Evolutionary conservation across 2,113 vertebrate genomes (phyloP).

Genomic region (Ornithorhynchus anatinus): DNA sequence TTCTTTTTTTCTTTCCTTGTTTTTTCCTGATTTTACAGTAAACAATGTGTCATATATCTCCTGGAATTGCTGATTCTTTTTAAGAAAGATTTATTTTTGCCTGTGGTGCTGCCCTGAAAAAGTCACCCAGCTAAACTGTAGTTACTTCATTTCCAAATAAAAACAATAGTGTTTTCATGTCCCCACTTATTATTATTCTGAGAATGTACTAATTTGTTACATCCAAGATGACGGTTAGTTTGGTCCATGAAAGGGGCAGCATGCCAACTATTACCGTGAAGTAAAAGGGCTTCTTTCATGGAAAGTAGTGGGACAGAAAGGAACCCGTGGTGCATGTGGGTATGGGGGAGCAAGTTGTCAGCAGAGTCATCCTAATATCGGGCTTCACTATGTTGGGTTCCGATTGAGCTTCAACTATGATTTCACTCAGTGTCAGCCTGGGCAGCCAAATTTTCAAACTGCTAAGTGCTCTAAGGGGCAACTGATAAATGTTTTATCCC

Average conservation of each 20-base stretch:
- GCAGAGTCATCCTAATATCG: constrained; percentile 67
- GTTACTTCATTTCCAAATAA: constrained; percentile 84
- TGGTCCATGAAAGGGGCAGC: constrained; percentile 85
- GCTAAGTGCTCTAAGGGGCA: constrained; percentile 68
- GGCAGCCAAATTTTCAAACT: constrained; percentile 76
- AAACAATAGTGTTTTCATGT: constrained; percentile 97
- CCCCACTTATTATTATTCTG: constrained; percentile 98
- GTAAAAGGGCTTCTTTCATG: constrained; percentile 85
- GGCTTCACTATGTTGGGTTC: constrained; percentile 62
- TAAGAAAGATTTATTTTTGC: constrained; percentile 64
- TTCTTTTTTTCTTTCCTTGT: constrained; percentile 25
- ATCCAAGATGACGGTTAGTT: constrained; percentile 94
- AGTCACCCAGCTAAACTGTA: constrained; percentile 83
- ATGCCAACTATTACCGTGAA: constrained; percentile 76
- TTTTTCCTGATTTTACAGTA: constrained; percentile 55
- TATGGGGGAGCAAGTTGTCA: constrained; percentile 71
- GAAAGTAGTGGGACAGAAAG: constrained; percentile 82
- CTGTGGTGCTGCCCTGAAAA: constrained; percentile 70
- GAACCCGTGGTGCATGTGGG: constrained; percentile 73
- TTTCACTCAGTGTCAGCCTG: constrained; percentile 74
- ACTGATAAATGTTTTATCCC: constrained; percentile 73
- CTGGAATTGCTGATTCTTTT: constrained; percentile 62
- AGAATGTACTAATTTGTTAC: constrained; percentile 98
- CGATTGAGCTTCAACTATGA: constrained; percentile 68
- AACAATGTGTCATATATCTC: constrained; percentile 50